Evolutionary conservation across 1,140 invertebrate genomes (phyloP).

Genomic region (Tetramorium alpestre): DNA sequence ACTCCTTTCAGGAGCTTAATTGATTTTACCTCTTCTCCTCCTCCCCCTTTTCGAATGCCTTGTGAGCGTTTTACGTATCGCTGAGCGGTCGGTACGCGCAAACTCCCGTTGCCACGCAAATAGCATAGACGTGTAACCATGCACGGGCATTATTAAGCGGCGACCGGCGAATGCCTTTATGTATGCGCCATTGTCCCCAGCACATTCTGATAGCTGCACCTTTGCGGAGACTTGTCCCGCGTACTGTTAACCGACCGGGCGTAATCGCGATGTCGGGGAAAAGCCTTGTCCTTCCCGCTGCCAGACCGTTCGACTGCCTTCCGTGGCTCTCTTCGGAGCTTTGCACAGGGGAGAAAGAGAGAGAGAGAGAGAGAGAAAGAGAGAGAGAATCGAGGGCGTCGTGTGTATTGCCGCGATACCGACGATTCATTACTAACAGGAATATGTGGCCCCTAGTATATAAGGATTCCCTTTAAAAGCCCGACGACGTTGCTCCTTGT

Average conservation of each 20-base stretch:
- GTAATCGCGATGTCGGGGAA: constrained; percentile 39
- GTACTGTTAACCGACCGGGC: constrained; percentile 46
- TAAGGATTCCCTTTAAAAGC: constrained; percentile 47
- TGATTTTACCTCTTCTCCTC: constrained; percentile 29
- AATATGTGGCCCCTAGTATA: constrained; percentile 2
- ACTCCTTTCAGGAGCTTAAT: constrained; percentile 52
- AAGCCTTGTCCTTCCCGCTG: constrained; percentile 39
- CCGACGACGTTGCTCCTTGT: background rate
- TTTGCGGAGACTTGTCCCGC: constrained; percentile 52
- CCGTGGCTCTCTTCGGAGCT: constrained; percentile 21
- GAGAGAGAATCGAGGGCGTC: constrained; percentile 8
- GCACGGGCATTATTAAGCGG: constrained; percentile 61
- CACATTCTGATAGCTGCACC: constrained; percentile 48
- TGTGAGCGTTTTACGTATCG: background rate
- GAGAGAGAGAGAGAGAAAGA: constrained; percentile 44
- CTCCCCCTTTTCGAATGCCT: background rate
- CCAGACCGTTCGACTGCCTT: constrained; percentile 9
- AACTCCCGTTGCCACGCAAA: constrained; percentile 42
- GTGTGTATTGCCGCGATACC: constrained; percentile 26
- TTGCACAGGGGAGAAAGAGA: constrained; percentile 43
- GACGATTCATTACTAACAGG: constrained; percentile 47
- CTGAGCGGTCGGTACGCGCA: background rate
- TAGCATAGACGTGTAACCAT: constrained; percentile 8
- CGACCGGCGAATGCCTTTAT: constrained; percentile 52
- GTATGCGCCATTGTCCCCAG: constrained; percentile 56